Conservation (phyloP, 2,888 invertebrate species). For the Diarsia rubi region DNA sequence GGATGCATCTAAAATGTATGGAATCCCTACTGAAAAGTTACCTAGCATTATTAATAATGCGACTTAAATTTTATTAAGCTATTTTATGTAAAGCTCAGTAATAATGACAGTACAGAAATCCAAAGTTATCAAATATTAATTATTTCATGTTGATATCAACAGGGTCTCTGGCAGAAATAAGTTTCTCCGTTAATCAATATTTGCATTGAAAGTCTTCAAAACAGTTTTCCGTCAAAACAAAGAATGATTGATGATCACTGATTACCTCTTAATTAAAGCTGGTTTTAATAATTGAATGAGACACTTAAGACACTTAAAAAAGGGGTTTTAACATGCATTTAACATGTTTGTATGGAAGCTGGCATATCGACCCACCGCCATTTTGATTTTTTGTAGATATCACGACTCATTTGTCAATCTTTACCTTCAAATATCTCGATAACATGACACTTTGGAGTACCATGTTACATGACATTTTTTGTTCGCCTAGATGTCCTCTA, state of each 20-base stretch:
- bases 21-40: not conserved
- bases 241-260: constrained; percentile 5
- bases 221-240: not conserved
- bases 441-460: too few relatives aligned
- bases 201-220: not conserved
- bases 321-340: too few relatives aligned
- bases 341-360: too few relatives aligned
- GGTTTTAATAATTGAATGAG: not conserved
- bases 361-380: too few relatives aligned
- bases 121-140: too few relatives aligned
- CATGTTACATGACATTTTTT: too few relatives aligned
- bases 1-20: not conserved
- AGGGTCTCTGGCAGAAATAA: not conserved
- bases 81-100: not conserved
- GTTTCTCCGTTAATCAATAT: not conserved
- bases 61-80: not conserved
- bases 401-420: too few relatives aligned
- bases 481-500: too few relatives aligned
- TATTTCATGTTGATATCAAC: too few relatives aligned
- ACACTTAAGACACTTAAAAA: too few relatives aligned
- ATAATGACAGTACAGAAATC: not conserved
- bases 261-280: constrained; percentile 1
- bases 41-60: not conserved
- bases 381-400: too few relatives aligned
- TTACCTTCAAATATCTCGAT: too few relatives aligned